Conservation (phyloP, 2,888 invertebrate species). For the Tachystola acroxantha region DNA sequence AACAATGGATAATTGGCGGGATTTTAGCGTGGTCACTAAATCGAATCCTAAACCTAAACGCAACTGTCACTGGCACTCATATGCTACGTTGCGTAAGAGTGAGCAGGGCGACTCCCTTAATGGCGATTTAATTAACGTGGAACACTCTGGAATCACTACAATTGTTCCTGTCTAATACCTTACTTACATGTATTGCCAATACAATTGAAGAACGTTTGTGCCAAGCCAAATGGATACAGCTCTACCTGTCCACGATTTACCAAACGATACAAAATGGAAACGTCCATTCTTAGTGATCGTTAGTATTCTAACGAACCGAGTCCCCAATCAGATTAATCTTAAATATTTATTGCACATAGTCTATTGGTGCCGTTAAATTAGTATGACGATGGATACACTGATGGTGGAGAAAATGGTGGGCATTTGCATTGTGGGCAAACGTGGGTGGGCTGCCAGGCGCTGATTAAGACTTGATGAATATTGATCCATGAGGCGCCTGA, state of each 20-base stretch:
- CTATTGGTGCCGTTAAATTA: conserved; percentile 66
- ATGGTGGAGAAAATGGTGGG: conserved; percentile 67
- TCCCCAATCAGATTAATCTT: conserved; percentile 73
- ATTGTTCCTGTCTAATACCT: too few species aligned
- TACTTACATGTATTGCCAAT: too few species aligned
- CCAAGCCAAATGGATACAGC: neutral
- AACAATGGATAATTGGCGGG: too few species aligned
- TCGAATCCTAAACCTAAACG: too few species aligned
- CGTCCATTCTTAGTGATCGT: conserved; percentile 39
- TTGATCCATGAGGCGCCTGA: conserved; percentile 32
- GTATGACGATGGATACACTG: conserved; percentile 69
- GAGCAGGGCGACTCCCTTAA: too few species aligned
- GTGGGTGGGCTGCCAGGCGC: conserved; percentile 65
- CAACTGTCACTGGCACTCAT: too few species aligned
- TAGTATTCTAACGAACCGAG: conserved; percentile 67
- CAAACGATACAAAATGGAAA: conserved; percentile 18
- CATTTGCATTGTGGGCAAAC: conserved; percentile 44
- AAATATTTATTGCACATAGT: conserved; percentile 76
- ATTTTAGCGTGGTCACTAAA: too few species aligned
- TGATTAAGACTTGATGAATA: conserved; percentile 72
- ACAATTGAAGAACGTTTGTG: too few species aligned
- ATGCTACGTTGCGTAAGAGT: too few species aligned
- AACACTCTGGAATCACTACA: too few species aligned
- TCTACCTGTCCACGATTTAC: neutral
- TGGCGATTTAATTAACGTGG: too few species aligned